phyloP scores from a whole-genome alignment of 2,888 invertebrate species.

The Mallateleia sp. region DNA sequence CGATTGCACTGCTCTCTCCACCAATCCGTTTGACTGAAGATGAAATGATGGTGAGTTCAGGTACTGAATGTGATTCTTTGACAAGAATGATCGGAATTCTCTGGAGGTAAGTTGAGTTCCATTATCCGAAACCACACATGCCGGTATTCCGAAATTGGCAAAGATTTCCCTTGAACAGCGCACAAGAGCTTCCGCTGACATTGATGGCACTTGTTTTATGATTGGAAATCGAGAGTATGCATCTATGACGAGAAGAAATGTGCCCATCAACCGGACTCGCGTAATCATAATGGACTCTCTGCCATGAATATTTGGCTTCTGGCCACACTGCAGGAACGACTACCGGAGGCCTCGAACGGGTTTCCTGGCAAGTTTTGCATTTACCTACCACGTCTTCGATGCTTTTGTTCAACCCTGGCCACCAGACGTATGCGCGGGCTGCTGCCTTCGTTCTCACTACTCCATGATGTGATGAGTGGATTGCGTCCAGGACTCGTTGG shows the following conservation, averaged over 20 bases:
- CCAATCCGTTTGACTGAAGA: conserved; percentile 14
- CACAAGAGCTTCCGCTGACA: no score
- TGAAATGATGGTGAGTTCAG: conserved; percentile 29
- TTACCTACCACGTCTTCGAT: no score
- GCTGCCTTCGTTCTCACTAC: conserved; percentile 77
- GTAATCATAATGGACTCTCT: conserved; percentile 10
- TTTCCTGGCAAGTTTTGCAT: conserved; percentile 2
- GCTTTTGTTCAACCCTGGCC: conserved; percentile 40
- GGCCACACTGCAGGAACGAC: not conserved
- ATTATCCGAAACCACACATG: conserved; percentile 20
- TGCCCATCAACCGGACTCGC: not conserved
- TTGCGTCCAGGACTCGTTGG: not conserved
- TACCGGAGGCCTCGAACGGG: not conserved
- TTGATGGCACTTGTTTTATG: no score
- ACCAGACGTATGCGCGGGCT: conserved; percentile 78
- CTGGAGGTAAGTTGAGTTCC: conserved; percentile 5
- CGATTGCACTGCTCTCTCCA: not conserved
- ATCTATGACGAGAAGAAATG: no score
- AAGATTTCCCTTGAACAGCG: no score
- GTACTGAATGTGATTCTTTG: not conserved
- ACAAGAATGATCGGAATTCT: conserved; percentile 9
- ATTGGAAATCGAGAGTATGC: no score
- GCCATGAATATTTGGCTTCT: not conserved
- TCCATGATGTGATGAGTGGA: not conserved
- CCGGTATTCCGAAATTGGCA: conserved; percentile 12